A percentile compares a stretch with the other conserved stretches of the same genome.
phyloP scores from a whole-genome alignment of 2,113 vertebrate genomes.

The Crotalus tigris region DNA sequence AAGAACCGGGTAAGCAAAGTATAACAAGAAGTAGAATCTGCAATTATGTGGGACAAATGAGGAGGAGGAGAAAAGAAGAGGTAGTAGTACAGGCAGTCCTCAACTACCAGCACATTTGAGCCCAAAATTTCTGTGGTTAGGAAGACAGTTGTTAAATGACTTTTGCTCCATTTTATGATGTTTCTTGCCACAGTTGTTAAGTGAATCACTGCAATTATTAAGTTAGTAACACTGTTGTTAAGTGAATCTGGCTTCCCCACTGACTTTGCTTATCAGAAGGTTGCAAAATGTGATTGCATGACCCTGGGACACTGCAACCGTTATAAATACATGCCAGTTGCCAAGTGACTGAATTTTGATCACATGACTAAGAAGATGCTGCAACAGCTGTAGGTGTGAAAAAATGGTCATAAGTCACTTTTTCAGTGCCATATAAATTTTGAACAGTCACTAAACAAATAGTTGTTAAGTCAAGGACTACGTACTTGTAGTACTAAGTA shows the following conservation, averaged over 20 bases:
- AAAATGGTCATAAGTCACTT: no score
- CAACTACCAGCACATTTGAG: neutral
- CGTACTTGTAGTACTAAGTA: no score
- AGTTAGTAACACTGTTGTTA: neutral
- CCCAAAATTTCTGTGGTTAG: neutral
- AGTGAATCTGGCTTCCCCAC: neutral
- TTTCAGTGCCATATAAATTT: no score
- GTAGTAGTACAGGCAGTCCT: neutral
- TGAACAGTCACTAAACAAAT: no score
- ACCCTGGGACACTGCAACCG: no score
- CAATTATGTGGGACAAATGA: neutral
- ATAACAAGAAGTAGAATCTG: neutral
- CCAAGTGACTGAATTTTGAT: no score
- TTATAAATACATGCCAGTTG: no score
- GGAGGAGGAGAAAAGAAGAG: neutral
- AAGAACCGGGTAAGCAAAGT: neutral
- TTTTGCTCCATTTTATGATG: neutral
- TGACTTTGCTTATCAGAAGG: no score
- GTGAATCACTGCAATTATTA: neutral
- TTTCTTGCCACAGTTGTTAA: neutral
- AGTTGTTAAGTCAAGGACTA: no score
- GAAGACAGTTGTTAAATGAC: neutral
- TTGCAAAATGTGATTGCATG: no score
- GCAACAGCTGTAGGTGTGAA: no score
- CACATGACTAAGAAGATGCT: no score